Percentiles rank a stretch among this genome's conserved stretches.
Conservation (phyloP, 2,797 vertebrate species). For the Hydrophis major region DNA sequence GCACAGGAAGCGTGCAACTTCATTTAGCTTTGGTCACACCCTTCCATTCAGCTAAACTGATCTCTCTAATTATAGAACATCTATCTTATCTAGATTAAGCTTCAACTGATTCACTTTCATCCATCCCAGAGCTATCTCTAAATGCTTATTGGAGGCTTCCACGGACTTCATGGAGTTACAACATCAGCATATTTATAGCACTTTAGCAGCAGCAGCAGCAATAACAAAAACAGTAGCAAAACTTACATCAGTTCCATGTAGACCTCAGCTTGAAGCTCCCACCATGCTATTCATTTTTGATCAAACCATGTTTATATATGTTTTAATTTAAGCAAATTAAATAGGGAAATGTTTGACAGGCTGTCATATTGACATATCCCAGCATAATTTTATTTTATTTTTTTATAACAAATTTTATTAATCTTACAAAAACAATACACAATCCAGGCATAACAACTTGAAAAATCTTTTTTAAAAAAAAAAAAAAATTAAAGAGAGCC, state of each 20-base stretch:
- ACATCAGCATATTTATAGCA: neutral
- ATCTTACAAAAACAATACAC: no score
- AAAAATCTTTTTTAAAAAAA: no score
- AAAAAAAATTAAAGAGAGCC: no score
- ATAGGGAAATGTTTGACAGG: no score
- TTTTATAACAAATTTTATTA: no score
- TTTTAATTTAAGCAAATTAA: neutral
- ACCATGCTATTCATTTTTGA: neutral
- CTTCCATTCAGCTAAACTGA: neutral
- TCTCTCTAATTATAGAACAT: neutral
- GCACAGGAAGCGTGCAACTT: neutral
- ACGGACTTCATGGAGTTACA: neutral
- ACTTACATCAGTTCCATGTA: neutral
- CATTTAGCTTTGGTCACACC: neutral
- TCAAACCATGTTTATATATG: neutral
- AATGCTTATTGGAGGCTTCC: neutral
- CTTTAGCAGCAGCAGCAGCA: neutral
- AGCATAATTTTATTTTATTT: no score
- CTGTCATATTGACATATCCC: no score
- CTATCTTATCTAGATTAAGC: neutral
- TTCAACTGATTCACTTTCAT: neutral
- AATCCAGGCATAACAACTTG: no score
- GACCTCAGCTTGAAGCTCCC: neutral
- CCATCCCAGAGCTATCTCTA: neutral
- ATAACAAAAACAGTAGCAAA: neutral